Evolutionary conservation across 2,888 invertebrate species (phyloP).

Genomic region (Oegoconia quadripuncta): DNA sequence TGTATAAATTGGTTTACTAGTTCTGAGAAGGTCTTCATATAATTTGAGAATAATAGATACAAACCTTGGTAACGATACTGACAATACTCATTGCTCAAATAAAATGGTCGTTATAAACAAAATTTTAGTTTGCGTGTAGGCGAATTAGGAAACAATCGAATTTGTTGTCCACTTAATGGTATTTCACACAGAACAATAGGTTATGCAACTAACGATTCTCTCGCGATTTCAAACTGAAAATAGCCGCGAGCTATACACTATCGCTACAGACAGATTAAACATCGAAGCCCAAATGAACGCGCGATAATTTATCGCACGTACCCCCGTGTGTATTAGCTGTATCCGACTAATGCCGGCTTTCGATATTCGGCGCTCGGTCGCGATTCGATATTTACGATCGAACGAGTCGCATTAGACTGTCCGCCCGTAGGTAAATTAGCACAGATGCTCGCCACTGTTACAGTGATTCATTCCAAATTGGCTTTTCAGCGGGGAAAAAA

Average conservation of each 20-base stretch:
- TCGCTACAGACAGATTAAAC: conserved; percentile 74
- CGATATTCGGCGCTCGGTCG: conserved; percentile 77
- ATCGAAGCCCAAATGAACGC: conserved; percentile 76
- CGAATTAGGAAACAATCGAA: too few species aligned
- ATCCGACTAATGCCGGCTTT: conserved; percentile 78
- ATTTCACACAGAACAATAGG: background rate
- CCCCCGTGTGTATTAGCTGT: conserved; percentile 78
- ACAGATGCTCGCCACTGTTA: conserved; percentile 77
- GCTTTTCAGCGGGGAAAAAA: conserved; percentile 75
- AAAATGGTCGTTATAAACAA: too few species aligned
- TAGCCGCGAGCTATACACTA: conserved; percentile 54
- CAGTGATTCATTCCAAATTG: conserved; percentile 79
- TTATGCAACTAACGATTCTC: conserved; percentile 1
- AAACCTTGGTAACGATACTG: too few species aligned
- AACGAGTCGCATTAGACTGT: conserved; percentile 77
- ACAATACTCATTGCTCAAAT: too few species aligned
- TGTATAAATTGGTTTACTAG: too few species aligned
- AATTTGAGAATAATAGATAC: too few species aligned
- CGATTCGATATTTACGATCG: conserved; percentile 75
- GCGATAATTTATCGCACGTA: conserved; percentile 74
- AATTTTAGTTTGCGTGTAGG: too few species aligned
- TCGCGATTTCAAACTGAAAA: conserved; percentile 44
- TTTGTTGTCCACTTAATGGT: background rate
- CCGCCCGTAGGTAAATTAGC: conserved; percentile 79
- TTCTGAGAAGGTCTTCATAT: too few species aligned